phyloP scores from a whole-genome alignment of 2,797 vertebrate species.

The Petrocephalus sullivani region DNA sequence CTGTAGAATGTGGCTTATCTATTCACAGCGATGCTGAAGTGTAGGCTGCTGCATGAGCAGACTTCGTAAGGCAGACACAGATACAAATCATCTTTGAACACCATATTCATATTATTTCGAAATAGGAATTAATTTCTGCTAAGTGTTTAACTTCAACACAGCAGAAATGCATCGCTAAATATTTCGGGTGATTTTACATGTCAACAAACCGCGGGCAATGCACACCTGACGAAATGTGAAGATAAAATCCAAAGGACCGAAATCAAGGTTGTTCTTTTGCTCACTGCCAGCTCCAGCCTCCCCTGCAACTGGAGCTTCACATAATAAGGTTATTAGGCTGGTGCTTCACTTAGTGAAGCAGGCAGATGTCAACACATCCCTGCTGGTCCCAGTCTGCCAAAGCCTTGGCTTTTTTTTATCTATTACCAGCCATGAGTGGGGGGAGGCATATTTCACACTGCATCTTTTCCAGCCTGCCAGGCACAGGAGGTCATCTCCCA shows the following conservation, averaged over 20 bases:
- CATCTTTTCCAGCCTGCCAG: slow-evolving; percentile 9
- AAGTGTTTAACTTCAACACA: not conserved
- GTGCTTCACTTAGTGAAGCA: slow-evolving; percentile 9
- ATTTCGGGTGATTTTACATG: not conserved
- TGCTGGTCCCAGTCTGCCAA: slow-evolving; percentile 5
- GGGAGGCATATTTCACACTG: not conserved
- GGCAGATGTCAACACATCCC: slow-evolving; percentile 6
- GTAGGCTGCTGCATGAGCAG: not conserved
- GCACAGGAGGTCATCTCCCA: slow-evolving; percentile 2
- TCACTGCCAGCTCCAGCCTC: not conserved
- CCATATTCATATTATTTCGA: not conserved
- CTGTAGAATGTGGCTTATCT: not conserved
- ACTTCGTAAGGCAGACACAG: not conserved
- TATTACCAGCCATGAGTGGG: slow-evolving; percentile 3
- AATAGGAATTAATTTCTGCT: not conserved
- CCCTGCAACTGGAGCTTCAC: not conserved
- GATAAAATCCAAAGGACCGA: not conserved
- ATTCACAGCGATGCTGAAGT: not conserved
- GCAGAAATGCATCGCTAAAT: not conserved
- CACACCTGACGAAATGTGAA: not conserved
- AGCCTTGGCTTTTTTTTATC: slow-evolving; percentile 13
- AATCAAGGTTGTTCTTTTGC: not conserved
- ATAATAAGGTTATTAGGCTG: slow-evolving; percentile 15
- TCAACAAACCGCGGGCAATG: not conserved
- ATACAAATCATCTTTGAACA: not conserved